A percentile compares a stretch with the other conserved stretches of the same genome.
Evolutionary conservation across 2,888 invertebrate species (phyloP).

Genomic region (Phengaris arion): DNA sequence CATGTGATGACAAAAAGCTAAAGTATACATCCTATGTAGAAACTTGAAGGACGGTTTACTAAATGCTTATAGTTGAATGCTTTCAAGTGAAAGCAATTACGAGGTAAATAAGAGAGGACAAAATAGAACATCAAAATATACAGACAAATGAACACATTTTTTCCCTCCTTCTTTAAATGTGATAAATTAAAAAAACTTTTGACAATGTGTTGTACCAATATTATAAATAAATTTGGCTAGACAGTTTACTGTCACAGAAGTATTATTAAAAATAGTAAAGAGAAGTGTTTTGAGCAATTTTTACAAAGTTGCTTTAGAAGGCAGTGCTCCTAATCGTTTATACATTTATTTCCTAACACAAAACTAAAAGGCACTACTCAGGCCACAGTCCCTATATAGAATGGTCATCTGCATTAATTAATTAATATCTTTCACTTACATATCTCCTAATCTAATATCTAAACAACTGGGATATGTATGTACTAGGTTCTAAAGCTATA

Average conservation of each 20-base stretch:
- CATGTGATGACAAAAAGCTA: constrained; percentile 43
- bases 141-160: background rate
- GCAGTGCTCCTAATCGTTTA: constrained; percentile 57
- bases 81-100: background rate
- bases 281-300: constrained; percentile 20
- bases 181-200: background rate
- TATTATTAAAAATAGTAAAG: background rate
- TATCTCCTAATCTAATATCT: constrained; percentile 20
- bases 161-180: background rate
- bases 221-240: background rate
- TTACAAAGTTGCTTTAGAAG: constrained; percentile 42
- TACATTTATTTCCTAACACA: constrained; percentile 37
- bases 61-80: background rate
- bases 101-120: background rate
- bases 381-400: constrained; percentile 67
- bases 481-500: constrained; percentile 34
- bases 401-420: constrained; percentile 61
- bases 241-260: constrained; percentile 7
- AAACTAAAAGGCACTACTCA: constrained; percentile 72
- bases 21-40: constrained; percentile 10
- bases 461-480: constrained; percentile 32
- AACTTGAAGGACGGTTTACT: background rate
- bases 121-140: constrained; percentile 1
- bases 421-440: constrained; percentile 33
- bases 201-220: background rate